A percentile compares a stretch with the other conserved stretches of the same genome.
phyloP scores from a whole-genome alignment of 23 tunicate species.

The Trididemnum miniatum region DNA sequence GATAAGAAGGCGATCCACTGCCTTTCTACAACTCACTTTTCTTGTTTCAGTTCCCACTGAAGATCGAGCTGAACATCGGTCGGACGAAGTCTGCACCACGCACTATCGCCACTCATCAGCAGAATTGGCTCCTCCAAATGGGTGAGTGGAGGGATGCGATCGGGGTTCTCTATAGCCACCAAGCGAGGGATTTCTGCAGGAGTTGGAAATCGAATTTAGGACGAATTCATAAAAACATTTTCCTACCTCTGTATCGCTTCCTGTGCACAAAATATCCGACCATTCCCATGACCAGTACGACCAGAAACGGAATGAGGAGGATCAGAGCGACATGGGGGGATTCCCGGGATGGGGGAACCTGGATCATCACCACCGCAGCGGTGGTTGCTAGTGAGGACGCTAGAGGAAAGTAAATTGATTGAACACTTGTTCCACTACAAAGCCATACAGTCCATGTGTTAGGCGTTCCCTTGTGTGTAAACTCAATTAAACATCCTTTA shows the following conservation, averaged over 20 bases:
- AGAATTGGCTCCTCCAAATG: conserved; percentile 68
- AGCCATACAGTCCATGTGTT: no score
- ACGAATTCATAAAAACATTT: not conserved
- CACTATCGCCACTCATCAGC: conserved; percentile 55
- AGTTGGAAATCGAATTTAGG: not conserved
- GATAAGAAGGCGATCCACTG: no score
- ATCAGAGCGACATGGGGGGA: no score
- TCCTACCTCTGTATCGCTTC: not conserved
- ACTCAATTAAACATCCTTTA: not conserved
- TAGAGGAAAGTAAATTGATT: not conserved
- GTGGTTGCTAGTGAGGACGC: not conserved
- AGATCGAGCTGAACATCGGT: conserved; percentile 53
- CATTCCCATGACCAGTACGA: not conserved
- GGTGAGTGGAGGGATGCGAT: conserved; percentile 54
- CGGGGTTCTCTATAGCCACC: conserved; percentile 61
- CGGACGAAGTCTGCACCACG: conserved; percentile 50
- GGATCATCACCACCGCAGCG: no score
- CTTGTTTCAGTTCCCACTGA: conserved; percentile 76
- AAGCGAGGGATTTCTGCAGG: conserved; percentile 36
- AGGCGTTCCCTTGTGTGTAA: no score
- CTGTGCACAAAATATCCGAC: no score
- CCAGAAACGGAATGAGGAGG: not conserved
- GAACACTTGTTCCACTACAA: no score
- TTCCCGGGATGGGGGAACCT: no score
- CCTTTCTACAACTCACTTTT: conserved; percentile 87